Conservation (phyloP, 2,113 vertebrate species). For the Pitta sordida region DNA sequence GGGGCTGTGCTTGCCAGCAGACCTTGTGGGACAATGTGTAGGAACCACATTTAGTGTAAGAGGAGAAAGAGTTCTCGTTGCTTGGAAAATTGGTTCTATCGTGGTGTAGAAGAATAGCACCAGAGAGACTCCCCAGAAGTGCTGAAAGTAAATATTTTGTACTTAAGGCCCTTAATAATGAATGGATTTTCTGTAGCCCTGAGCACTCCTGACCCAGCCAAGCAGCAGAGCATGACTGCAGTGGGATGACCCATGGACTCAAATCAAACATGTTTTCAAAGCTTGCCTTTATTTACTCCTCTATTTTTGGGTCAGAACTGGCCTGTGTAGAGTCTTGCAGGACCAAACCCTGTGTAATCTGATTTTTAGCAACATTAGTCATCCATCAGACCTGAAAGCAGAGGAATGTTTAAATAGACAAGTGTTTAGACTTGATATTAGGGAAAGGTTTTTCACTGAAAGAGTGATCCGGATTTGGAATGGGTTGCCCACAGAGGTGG, state of each 20-base stretch:
- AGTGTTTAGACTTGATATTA: too few species aligned
- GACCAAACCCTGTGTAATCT: background rate
- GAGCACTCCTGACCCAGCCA: fast-evolving
- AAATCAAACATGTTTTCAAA: background rate
- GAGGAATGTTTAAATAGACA: background rate
- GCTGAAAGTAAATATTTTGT: background rate
- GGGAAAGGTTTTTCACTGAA: too few species aligned
- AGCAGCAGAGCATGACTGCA: background rate
- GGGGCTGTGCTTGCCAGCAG: background rate
- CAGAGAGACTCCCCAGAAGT: background rate
- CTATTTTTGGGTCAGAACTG: background rate
- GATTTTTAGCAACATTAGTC: background rate
- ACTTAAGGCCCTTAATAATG: background rate
- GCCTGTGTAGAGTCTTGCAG: background rate
- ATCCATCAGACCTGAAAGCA: background rate
- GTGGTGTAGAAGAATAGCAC: background rate
- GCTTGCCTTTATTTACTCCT: background rate
- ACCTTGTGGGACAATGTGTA: fast-evolving
- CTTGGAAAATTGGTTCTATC: background rate
- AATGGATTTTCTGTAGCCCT: background rate
- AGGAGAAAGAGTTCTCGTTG: background rate
- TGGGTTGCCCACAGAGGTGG: too few species aligned
- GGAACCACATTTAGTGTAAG: background rate
- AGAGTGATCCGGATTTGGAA: too few species aligned
- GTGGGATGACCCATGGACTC: background rate